Base-by-base conservation (phyloP, 1,140 invertebrate species). In the Heliconius hermathena region DNA sequence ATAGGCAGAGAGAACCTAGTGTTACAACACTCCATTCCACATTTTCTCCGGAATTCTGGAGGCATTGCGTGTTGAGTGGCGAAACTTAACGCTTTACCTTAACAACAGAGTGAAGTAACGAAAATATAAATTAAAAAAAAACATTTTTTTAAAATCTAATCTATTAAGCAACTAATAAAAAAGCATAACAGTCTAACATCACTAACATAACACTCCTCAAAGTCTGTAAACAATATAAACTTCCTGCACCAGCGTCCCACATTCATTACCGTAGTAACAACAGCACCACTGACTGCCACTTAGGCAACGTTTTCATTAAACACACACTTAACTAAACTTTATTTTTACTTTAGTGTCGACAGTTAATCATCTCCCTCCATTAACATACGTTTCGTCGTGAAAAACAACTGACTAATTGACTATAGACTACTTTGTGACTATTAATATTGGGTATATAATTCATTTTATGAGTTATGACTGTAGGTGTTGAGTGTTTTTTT, bases 381-480 rank as follows among this genome's bases (percentile, higher is more conserved):
- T 66, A 66, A 66, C 57, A 66, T 66, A 22, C 29, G 57, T 66
- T 66, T 66, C 22, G 57, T 66, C 9, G 57, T 60, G 13, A 66
- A 66, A 66, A 66, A 66, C 57, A 22, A 66, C 22, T 66, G 57
- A 66, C 57, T 66, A 66, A 66, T 66, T 66, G 57, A 26, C 8
- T 26, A 3, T 66, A 66, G 57, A 22, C 11, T 13, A 26, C 22
- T 9, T 66, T 66, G 8, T 66, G 57, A 66, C 57, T 26, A 22
- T 11, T 26, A 13, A 26, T 66, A 66, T 66, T 66, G 11, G 9
- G 22, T 29, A 3, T 60, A 13, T 66, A 66, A 66, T 29, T 66
- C 3, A 26, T 22, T 13, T 66, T 26, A 66, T 66, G 57, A 66
- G 11, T 66, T 66, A 66, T 3, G n/a, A 26, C 3, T 18, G 49